Evolutionary conservation across 2,113 vertebrate genomes (phyloP).

Genomic region (Aspiorhynchus laticeps): DNA sequence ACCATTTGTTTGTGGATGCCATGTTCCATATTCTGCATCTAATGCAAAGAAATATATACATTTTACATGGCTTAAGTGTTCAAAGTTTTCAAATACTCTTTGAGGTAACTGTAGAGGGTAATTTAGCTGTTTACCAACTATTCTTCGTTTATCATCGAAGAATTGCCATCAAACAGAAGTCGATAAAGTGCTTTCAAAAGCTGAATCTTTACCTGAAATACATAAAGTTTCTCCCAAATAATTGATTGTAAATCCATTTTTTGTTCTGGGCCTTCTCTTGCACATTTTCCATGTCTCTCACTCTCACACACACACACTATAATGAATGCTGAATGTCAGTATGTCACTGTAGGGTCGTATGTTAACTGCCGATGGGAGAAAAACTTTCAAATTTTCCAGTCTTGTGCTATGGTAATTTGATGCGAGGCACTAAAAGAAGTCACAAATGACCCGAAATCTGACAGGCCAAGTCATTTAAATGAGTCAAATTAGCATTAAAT

Average conservation of each 20-base stretch:
- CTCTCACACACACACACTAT: background rate
- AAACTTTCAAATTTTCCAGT: background rate
- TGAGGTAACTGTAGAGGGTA: background rate
- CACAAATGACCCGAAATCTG: background rate
- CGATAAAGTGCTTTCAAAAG: background rate
- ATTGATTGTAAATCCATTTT: background rate
- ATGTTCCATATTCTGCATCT: background rate
- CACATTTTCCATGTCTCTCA: background rate
- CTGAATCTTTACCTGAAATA: background rate
- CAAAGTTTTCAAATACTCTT: background rate
- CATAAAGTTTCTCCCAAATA: background rate
- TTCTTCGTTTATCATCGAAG: background rate
- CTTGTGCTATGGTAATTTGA: constrained; percentile 18
- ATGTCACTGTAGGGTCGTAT: background rate
- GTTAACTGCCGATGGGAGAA: background rate
- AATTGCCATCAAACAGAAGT: background rate
- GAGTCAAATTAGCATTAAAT: background rate
- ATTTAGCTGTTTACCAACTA: background rate
- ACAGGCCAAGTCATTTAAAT: constrained; percentile 2
- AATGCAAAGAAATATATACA: background rate
- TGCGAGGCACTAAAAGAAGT: background rate
- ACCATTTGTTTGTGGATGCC: background rate
- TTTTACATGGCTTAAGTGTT: background rate
- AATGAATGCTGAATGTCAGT: constrained; percentile 10
- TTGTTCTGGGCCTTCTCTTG: background rate